Evolutionary conservation across 2,888 invertebrate species (phyloP).

Genomic region (Schizotus pectinicornis): DNA sequence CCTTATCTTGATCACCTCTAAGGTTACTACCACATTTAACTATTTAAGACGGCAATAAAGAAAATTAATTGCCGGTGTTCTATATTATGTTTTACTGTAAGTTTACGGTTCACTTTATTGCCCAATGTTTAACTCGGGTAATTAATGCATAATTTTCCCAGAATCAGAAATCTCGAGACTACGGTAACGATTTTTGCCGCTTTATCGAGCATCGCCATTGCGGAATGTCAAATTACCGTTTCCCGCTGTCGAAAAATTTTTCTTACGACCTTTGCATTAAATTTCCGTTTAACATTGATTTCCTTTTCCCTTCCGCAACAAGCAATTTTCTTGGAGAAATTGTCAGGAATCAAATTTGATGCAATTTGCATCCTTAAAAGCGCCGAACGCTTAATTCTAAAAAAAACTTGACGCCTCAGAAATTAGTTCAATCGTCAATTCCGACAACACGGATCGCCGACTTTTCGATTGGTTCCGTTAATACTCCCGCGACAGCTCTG

Average conservation of each 20-base stretch:
- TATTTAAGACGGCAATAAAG: slow-evolving; percentile 14
- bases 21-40: slow-evolving; percentile 11
- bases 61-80: slow-evolving; percentile 20
- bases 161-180: not conserved
- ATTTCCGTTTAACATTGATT: slow-evolving; percentile 10
- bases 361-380: slow-evolving; percentile 7
- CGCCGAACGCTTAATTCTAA: not conserved
- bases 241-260: not conserved
- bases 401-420: not conserved
- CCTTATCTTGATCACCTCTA: slow-evolving; percentile 5
- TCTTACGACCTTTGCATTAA: not conserved
- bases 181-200: not conserved
- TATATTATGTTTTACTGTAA: slow-evolving; percentile 14
- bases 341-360: slow-evolving; percentile 9
- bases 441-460: no score
- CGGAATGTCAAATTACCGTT: slow-evolving; percentile 1
- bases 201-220: not conserved
- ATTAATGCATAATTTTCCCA: slow-evolving; percentile 15
- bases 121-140: slow-evolving; percentile 10
- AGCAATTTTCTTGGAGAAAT: slow-evolving; percentile 14
- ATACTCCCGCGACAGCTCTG: no score
- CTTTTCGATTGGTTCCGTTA: no score
- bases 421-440: no score
- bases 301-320: slow-evolving; percentile 4
- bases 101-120: slow-evolving; percentile 24